Percentiles rank a stretch among this genome's conserved stretches.
These are phyloP conservation scores for Solenopsis fugax DNA, from an alignment of 1,140 invertebrate species.

Conservation along the genomic window DNA sequence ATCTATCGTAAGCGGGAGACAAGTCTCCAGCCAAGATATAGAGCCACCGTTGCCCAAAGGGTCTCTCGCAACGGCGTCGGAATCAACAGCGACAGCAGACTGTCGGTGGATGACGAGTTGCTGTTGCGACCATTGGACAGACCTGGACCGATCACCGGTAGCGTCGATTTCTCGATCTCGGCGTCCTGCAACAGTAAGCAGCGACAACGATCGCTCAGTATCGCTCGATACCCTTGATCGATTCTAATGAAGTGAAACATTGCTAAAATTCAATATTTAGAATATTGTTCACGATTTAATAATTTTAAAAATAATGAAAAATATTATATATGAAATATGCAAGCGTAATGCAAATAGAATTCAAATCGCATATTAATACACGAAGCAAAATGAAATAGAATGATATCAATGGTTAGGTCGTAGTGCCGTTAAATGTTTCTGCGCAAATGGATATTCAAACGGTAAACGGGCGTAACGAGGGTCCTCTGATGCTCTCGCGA, in stretches of 20 bases:
- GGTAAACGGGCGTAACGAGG: background rate
- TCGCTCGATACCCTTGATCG: background rate
- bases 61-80: constrained; percentile 85
- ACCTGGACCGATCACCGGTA: constrained; percentile 80
- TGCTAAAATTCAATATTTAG: background rate
- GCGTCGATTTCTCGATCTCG: constrained; percentile 83
- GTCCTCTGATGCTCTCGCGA: constrained; percentile 20
- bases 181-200: constrained; percentile 81
- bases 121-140: constrained; percentile 74
- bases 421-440: background rate
- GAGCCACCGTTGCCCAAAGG: constrained; percentile 85
- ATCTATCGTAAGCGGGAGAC: constrained; percentile 85
- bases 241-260: background rate
- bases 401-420: background rate
- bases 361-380: background rate
- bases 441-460: background rate
- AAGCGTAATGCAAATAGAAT: background rate
- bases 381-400: background rate
- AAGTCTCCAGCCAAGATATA: constrained; percentile 85
- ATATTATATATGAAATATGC: background rate
- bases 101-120: constrained; percentile 80
- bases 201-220: constrained; percentile 4
- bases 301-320: background rate
- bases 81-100: constrained; percentile 82
- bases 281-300: too few relatives aligned